Conservation (phyloP, 2,797 vertebrate genomes). For the Benthosema pterotum region DNA sequence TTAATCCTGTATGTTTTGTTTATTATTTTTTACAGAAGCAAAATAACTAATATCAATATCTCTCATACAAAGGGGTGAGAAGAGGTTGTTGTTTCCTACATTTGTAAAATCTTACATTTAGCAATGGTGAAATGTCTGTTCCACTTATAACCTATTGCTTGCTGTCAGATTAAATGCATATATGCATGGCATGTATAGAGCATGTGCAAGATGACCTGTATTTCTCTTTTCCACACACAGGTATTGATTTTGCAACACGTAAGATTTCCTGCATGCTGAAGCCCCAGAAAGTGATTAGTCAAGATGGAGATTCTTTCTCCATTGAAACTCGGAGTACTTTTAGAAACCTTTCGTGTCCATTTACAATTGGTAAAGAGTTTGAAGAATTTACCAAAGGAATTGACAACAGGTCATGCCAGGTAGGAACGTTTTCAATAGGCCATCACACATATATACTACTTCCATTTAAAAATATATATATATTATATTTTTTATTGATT, state of each 20-base stretch:
- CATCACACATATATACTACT: neutral
- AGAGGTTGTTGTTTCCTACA: neutral
- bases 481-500: neutral
- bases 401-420: conserved; percentile 88
- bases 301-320: conserved; percentile 82
- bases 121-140: neutral
- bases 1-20: too few species aligned
- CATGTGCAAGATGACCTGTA: neutral
- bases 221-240: conserved; percentile 58
- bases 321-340: conserved; percentile 84
- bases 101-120: neutral
- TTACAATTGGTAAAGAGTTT: conserved; percentile 86
- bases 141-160: neutral
- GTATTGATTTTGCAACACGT: conserved; percentile 87
- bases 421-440: conserved; percentile 42
- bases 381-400: conserved; percentile 87
- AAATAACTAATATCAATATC: too few species aligned
- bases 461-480: too few species aligned
- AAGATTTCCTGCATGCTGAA: conserved; percentile 88
- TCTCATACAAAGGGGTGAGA: too few species aligned
- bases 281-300: conserved; percentile 89
- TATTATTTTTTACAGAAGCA: too few species aligned
- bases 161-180: neutral
- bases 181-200: neutral
- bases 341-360: conserved; percentile 78